Evolutionary conservation across 2,888 invertebrate genomes (phyloP).

Genomic region (Philhelius pedissequus): DNA sequence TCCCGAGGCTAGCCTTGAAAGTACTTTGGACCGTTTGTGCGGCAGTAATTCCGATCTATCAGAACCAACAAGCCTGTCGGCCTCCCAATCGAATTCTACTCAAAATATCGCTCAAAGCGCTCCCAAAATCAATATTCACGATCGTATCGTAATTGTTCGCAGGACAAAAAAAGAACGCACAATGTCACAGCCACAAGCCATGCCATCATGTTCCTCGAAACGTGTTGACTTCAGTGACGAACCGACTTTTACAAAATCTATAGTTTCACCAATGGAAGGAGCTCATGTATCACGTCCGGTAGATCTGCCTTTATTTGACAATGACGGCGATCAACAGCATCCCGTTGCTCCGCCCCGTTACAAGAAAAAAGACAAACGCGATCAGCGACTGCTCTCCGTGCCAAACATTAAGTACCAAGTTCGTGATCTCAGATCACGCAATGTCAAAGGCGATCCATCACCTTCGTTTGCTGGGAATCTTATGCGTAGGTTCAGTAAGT

Average conservation of each 20-base stretch:
- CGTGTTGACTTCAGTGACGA: constrained; percentile 77
- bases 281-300: constrained; percentile 81
- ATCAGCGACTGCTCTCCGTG: constrained; percentile 87
- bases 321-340: constrained; percentile 73
- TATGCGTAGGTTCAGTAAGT: constrained; percentile 94
- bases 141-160: constrained; percentile 61
- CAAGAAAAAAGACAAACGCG: constrained; percentile 81
- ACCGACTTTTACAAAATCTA: constrained; percentile 68
- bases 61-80: constrained; percentile 67
- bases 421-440: constrained; percentile 76
- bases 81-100: constrained; percentile 69
- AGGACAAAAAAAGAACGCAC: constrained; percentile 69
- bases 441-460: constrained; percentile 76
- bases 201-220: constrained; percentile 66
- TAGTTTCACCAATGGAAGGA: constrained; percentile 72
- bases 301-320: constrained; percentile 82
- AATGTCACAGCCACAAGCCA: constrained; percentile 72
- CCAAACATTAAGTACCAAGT: constrained; percentile 86
- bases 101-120: constrained; percentile 70
- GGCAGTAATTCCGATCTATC: constrained; percentile 69
- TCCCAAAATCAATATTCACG: constrained; percentile 48
- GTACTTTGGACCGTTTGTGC: constrained; percentile 48
- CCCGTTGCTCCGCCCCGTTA: constrained; percentile 81
- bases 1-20: constrained; percentile 49
- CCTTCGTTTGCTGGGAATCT: constrained; percentile 86